Conservation (phyloP, 2,888 invertebrate genomes). For the Idaea biselata region DNA sequence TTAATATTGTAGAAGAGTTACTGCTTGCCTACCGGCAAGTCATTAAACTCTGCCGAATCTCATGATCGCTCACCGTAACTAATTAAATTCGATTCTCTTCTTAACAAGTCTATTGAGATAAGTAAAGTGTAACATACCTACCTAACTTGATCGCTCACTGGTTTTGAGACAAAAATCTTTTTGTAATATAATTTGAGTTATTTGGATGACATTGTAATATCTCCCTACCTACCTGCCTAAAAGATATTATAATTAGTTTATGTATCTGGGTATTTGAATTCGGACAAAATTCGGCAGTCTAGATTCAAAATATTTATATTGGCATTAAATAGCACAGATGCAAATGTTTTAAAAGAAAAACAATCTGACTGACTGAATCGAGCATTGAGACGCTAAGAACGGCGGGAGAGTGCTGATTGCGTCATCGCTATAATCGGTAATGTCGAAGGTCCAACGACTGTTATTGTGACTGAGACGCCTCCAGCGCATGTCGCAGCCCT, state of each 20-base stretch:
- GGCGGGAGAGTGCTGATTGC: slow-evolving; percentile 54
- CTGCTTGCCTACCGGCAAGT: background rate
- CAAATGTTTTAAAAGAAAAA: slow-evolving; percentile 10
- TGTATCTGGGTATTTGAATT: too few species aligned
- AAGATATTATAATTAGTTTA: too few species aligned
- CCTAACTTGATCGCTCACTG: background rate
- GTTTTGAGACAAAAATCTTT: background rate
- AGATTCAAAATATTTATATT: background rate
- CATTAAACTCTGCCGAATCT: background rate
- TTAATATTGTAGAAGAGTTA: background rate
- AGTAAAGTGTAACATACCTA: background rate
- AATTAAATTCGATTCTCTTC: background rate
- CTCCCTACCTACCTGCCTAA: too few species aligned
- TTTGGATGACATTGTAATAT: too few species aligned
- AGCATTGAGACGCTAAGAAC: slow-evolving; percentile 39
- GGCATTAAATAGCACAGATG: slow-evolving; percentile 6
- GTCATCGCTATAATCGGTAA: slow-evolving; percentile 70
- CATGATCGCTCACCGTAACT: background rate
- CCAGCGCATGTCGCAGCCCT: slow-evolving; percentile 15
- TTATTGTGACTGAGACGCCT: slow-evolving; percentile 18
- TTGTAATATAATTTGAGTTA: background rate
- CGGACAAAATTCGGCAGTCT: too few species aligned
- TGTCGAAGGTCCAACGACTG: slow-evolving; percentile 53
- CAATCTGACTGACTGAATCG: slow-evolving; percentile 16
- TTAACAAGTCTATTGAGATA: background rate